A percentile compares a stretch with the other conserved stretches of the same genome.
Conservation (phyloP, 2,797 vertebrate genomes). For the Takifugu ocellatus region DNA sequence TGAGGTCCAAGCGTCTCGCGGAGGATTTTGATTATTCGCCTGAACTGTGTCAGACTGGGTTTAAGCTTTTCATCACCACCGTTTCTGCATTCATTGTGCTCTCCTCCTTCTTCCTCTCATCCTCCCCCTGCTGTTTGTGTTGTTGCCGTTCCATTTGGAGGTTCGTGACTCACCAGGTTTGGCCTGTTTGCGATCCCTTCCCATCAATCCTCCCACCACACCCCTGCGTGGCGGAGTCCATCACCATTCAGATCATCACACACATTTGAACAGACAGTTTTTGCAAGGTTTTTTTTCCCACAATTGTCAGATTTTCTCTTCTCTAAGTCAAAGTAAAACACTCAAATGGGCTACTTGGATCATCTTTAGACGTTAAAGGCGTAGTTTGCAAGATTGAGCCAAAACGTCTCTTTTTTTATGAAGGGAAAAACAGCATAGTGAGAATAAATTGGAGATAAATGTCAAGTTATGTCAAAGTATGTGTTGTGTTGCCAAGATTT, state of each 20-base stretch:
- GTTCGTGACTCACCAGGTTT: slow-evolving; percentile 41
- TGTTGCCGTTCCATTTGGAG: slow-evolving; percentile 50
- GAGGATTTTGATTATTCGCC: slow-evolving; percentile 59
- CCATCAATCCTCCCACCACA: slow-evolving; percentile 31
- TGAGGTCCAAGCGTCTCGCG: slow-evolving; percentile 48
- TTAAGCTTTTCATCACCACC: slow-evolving; percentile 39
- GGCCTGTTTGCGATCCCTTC: slow-evolving; percentile 50
- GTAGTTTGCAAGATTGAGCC: no score
- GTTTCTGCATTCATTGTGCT: slow-evolving; percentile 17
- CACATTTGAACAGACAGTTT: no score
- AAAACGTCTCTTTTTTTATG: no score
- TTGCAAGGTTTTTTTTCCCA: no score
- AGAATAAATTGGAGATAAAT: no score
- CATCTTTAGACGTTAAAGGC: no score
- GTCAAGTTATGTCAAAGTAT: no score
- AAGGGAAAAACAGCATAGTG: no score
- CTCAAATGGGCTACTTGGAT: no score
- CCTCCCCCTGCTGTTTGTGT: slow-evolving; percentile 50
- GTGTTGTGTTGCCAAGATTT: no score
- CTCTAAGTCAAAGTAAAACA: no score
- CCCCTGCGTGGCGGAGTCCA: not conserved
- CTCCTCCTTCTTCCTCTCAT: slow-evolving; percentile 8
- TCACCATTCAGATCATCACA: not conserved
- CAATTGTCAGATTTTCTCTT: no score
- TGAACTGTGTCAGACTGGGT: slow-evolving; percentile 38